Evolutionary conservation across 2,797 vertebrate genomes (phyloP), one percentile per base, ranked within the genome.

Genomic region (Thalassophryne amazonica): DNA sequence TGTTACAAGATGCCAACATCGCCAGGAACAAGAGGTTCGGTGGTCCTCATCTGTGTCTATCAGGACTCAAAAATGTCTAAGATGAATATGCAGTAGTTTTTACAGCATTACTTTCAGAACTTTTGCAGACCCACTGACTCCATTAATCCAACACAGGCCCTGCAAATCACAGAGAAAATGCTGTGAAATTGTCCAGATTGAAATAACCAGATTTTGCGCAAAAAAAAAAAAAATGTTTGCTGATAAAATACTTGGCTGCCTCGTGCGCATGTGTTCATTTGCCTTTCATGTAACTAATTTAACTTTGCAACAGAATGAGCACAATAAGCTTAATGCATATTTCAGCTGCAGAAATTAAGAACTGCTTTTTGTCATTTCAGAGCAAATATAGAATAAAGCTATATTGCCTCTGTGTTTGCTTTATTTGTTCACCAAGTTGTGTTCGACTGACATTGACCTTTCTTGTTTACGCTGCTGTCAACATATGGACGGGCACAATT

Each of bases 361-460:
- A 22, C 0, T 22, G 2, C 0, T 16, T 31, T 18, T 62, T 24
- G 36, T 49, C 4, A 52, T 51, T 51, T 61, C 15, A 28, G n/a
- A 53, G 10, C 11, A 61, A 38, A 60, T 35, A 21, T 58, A 39
- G 64, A 40, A 31, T 11, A 51, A 29, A 56, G 7, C 17, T 40
- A 1, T 9, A 0, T 25, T 5, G 27, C 4, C 28, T 25, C 23
- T 48, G 3, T 60, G 21, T 49, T 45, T 53, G 27, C 3, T n/a
- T 58, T 21, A 56, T 46, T 40, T 73, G 14, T 33, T 32, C 30
- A 43, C 55, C 19, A 29, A 20, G 31, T 68, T 56, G 56, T 58
- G 69, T 39, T 72, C 69, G 48, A 68, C 62, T 37, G 23, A 5
- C 31, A 56, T 39, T 79, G 67, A 71, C 71, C 67, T 63, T 61